Conservation (phyloP, 2,113 vertebrate genomes). For the Saguinus imperator region DNA sequence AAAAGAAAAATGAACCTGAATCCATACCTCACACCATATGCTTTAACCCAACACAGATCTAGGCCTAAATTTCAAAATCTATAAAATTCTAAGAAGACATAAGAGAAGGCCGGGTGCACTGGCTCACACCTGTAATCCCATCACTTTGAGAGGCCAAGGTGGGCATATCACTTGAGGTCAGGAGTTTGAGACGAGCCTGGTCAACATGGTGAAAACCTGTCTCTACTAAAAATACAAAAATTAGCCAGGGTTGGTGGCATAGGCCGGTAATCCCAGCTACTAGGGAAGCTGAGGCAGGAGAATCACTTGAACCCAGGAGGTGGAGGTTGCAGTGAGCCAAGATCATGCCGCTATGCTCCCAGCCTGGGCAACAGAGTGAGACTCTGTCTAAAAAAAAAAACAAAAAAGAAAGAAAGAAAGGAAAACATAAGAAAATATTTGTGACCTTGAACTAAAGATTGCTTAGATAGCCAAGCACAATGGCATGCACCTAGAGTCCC, state of each 20-base stretch:
- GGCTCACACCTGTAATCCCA: not conserved
- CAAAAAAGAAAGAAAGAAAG: not conserved
- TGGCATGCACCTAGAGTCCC: not conserved
- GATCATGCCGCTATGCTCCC: not conserved
- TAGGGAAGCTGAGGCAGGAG: not conserved
- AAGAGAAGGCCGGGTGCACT: not conserved
- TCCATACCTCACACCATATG: not conserved
- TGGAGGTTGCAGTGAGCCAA: not conserved
- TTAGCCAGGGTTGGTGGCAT: not conserved
- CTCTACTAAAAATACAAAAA: not conserved
- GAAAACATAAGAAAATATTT: not conserved
- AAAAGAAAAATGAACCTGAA: not conserved
- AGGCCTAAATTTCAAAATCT: not conserved
- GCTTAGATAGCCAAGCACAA: not conserved
- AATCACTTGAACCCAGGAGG: not conserved
- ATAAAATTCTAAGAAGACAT: not conserved
- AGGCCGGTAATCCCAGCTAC: not conserved
- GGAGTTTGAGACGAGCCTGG: not conserved
- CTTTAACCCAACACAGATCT: not conserved
- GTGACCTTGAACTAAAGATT: not conserved
- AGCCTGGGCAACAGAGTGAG: not conserved
- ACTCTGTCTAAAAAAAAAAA: not conserved
- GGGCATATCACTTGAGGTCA: not conserved
- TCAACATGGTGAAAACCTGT: not conserved
- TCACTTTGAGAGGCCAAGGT: not conserved